phyloP scores from a whole-genome alignment of 2,113 vertebrate species.

The Narcine bancroftii region DNA sequence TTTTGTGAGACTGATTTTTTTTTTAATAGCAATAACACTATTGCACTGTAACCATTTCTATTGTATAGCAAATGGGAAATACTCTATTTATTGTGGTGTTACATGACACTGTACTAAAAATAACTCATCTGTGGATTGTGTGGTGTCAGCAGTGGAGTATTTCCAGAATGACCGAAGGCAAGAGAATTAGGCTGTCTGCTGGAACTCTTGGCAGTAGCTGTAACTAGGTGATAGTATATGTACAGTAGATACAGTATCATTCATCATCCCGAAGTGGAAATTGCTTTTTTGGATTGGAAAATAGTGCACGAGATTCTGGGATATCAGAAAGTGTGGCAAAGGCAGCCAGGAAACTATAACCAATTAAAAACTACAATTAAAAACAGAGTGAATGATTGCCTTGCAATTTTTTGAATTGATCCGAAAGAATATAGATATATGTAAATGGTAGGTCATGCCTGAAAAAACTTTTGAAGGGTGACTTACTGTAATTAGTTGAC shows the following conservation, averaged over 20 bases:
- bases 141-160: neutral
- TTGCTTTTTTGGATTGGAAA: neutral
- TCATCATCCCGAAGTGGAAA: neutral
- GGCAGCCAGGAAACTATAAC: neutral
- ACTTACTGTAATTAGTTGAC: too few species aligned
- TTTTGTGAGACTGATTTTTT: neutral
- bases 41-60: neutral
- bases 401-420: too few species aligned
- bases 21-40: neutral
- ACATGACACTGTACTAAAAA: slow-evolving; percentile 21
- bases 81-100: neutral
- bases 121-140: slow-evolving; percentile 6
- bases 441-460: too few species aligned
- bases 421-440: too few species aligned
- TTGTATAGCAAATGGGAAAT: neutral
- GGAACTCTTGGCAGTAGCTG: neutral
- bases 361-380: too few species aligned
- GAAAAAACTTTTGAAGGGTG: too few species aligned
- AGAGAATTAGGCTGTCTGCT: neutral
- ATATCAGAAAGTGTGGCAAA: too few species aligned
- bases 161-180: neutral
- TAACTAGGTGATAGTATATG: neutral
- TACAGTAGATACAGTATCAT: neutral
- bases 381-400: too few species aligned
- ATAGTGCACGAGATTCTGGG: too few species aligned